A percentile compares a stretch with the other conserved stretches of the same genome.
These are phyloP conservation scores for Drosophila leontia DNA, from an alignment of 1,140 invertebrate genomes.

Conservation along the genomic window DNA sequence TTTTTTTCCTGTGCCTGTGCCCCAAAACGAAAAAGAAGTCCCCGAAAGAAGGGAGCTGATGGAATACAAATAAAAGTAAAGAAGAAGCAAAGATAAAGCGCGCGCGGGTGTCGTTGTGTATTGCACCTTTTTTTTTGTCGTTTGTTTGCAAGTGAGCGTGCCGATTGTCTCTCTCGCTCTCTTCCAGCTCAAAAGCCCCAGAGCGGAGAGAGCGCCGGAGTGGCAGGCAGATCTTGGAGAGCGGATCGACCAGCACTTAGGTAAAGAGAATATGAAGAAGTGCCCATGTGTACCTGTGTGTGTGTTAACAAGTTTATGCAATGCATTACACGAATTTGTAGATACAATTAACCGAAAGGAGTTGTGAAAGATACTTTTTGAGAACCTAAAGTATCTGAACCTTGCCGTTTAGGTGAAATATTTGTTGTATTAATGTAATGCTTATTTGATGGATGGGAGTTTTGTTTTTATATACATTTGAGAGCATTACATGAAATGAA, in stretches of 20 bases:
- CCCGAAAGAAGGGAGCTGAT: conserved; percentile 9
- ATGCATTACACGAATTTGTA: neutral
- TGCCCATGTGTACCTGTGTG: conserved; percentile 1
- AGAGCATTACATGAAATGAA: neutral
- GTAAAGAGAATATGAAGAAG: conserved; percentile 9
- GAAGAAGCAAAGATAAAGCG: conserved; percentile 18
- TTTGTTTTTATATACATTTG: no score
- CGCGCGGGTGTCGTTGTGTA: conserved; percentile 14
- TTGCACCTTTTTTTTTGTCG: conserved; percentile 24
- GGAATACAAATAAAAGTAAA: conserved; percentile 13
- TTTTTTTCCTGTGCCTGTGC: conserved; percentile 16
- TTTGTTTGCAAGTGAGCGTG: conserved; percentile 33
- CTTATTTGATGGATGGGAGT: neutral
- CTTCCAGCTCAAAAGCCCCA: conserved; percentile 2
- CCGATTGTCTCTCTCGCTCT: conserved; percentile 3
- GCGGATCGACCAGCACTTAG: conserved; percentile 15
- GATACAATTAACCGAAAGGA: no score
- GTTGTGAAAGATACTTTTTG: no score
- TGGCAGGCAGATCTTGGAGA: conserved; percentile 8
- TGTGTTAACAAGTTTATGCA: conserved; percentile 1
- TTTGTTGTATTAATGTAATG: neutral
- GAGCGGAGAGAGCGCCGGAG: neutral
- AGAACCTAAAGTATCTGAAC: neutral
- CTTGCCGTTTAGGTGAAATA: neutral
- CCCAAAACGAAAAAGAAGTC: conserved; percentile 2